Conservation (phyloP, 2,888 invertebrate species). For the Eupithecia centaureata region DNA sequence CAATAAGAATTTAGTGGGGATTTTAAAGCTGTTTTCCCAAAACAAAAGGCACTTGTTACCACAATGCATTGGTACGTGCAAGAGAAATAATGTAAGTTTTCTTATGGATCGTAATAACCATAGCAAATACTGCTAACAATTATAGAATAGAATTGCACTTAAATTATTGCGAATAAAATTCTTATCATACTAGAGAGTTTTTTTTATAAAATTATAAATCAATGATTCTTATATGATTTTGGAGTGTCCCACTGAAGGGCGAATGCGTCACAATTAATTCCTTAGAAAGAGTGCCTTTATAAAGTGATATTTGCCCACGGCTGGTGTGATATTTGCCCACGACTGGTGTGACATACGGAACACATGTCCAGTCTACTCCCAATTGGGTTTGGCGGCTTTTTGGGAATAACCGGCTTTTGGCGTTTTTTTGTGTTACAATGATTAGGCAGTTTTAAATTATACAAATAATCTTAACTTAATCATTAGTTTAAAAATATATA, state of each 20-base stretch:
- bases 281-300: too few relatives aligned
- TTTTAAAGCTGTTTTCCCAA: background rate
- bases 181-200: constrained; percentile 71
- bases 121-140: background rate
- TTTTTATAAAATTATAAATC: constrained; percentile 46
- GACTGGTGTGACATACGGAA: too few relatives aligned
- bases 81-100: background rate
- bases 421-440: too few relatives aligned
- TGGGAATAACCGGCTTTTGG: too few relatives aligned
- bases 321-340: too few relatives aligned
- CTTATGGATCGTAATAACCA: background rate
- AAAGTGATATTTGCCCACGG: too few relatives aligned
- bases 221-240: too few relatives aligned
- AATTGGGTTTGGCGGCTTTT: too few relatives aligned
- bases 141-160: background rate
- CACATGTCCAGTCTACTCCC: too few relatives aligned
- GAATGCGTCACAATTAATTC: too few relatives aligned
- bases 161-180: constrained; percentile 8
- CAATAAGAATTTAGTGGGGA: background rate
- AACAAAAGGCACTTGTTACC: background rate
- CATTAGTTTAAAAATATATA: constrained; percentile 44
- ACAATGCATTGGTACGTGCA: background rate
- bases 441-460: constrained; percentile 37
- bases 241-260: too few relatives aligned
- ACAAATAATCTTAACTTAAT: constrained; percentile 21